Evolutionary conservation across 2,888 invertebrate genomes (phyloP).

Genomic region (Noctua janthe): DNA sequence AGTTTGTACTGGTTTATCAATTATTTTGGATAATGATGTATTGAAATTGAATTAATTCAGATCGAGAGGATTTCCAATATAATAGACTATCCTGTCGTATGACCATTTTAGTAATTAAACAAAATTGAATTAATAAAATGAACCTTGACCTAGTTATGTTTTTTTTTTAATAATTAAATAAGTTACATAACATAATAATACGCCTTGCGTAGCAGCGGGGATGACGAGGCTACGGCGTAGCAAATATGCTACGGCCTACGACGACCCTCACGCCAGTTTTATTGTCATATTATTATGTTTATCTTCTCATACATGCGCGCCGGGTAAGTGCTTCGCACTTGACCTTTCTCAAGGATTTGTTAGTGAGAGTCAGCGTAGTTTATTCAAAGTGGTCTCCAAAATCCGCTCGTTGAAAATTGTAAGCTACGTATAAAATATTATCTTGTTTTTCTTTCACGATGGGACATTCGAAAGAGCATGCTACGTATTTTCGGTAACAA

Average conservation of each 20-base stretch:
- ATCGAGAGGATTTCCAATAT: not conserved
- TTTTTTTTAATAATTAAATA: not conserved
- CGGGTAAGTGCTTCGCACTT: constrained; percentile 23
- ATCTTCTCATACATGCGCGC: constrained; percentile 22
- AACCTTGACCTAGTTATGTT: not conserved
- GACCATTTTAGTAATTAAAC: not conserved
- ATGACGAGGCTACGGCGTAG: constrained; percentile 46
- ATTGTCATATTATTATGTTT: constrained; percentile 34
- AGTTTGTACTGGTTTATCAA: constrained; percentile 28
- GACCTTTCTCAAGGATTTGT: constrained; percentile 37
- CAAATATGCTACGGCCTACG: constrained; percentile 53
- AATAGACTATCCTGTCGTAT: not conserved
- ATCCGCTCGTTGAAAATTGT: constrained; percentile 1
- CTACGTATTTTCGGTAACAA: constrained; percentile 52
- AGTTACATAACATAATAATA: not conserved
- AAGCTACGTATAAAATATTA: constrained; percentile 3
- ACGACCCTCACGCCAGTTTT: constrained; percentile 25
- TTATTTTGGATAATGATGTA: constrained; percentile 13
- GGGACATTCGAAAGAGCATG: constrained; percentile 7
- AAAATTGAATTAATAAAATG: not conserved
- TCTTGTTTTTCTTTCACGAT: not conserved
- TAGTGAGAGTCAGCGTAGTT: constrained; percentile 23
- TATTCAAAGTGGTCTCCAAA: constrained; percentile 2
- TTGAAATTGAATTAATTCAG: not conserved
- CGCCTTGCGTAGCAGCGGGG: constrained; percentile 33